These are phyloP conservation scores for Calameuta filiformis DNA, from an alignment of 2,888 invertebrate species.

Conservation along the genomic window DNA sequence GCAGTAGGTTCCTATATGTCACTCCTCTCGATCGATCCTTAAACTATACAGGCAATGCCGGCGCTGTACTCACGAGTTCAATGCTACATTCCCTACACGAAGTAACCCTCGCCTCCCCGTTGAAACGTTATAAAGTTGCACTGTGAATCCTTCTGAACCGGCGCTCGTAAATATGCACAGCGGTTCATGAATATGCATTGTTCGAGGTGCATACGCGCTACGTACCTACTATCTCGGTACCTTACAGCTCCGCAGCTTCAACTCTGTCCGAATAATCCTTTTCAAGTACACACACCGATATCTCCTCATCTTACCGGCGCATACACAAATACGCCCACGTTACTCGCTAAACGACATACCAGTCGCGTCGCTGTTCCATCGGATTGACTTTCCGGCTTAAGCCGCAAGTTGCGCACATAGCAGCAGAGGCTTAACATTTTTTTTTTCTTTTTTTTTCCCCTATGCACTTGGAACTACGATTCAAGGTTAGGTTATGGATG, in stretches of 20 bases:
- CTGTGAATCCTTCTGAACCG: conserved; percentile 44
- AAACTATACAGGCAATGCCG: not conserved
- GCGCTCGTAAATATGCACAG: conserved; percentile 51
- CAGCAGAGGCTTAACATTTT: not conserved
- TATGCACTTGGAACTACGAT: not conserved
- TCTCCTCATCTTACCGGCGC: not conserved
- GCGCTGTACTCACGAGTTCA: not conserved
- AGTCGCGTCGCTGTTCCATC: not conserved
- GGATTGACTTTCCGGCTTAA: not conserved
- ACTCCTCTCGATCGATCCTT: not conserved
- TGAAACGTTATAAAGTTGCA: conserved; percentile 46
- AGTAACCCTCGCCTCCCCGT: not conserved
- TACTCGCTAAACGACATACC: not conserved
- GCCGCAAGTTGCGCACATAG: not conserved
- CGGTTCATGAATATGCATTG: conserved; percentile 47
- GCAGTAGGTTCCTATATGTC: not conserved
- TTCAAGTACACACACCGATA: not conserved
- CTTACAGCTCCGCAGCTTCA: not conserved
- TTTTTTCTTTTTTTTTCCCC: not conserved
- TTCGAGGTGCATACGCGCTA: conserved; percentile 9
- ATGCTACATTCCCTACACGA: not conserved
- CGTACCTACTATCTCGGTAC: not conserved
- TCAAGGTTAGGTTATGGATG: not conserved
- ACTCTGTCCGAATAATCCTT: not conserved
- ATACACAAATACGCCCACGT: not conserved